These are phyloP conservation scores for Polydesmus complanatus DNA, from an alignment of 2,888 invertebrate genomes.

Conservation along the genomic window DNA sequence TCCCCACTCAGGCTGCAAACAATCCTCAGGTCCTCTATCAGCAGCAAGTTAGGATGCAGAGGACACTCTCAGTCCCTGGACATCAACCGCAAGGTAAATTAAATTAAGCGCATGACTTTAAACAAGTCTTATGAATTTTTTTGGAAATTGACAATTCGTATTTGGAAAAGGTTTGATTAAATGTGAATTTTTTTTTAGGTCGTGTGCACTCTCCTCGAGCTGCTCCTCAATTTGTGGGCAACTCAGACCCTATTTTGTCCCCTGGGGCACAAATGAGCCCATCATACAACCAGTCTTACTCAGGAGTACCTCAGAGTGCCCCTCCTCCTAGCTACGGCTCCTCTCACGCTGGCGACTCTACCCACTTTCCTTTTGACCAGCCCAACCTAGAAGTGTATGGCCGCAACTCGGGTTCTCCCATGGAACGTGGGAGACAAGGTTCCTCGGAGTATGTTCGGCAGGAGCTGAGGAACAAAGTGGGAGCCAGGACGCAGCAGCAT, in stretches of 20 bases:
- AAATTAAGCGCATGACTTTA: background rate
- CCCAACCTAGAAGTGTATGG: slow-evolving; percentile 11
- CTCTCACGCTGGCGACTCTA: slow-evolving; percentile 11
- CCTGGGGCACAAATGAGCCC: slow-evolving; percentile 23
- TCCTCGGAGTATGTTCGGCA: slow-evolving; percentile 76
- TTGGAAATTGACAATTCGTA: background rate
- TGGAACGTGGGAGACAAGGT: background rate
- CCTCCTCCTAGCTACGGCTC: slow-evolving; percentile 17
- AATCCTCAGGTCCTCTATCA: slow-evolving; percentile 26
- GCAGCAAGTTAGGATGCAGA: slow-evolving; percentile 44
- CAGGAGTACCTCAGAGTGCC: slow-evolving; percentile 12
- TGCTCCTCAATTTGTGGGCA: slow-evolving; percentile 15
- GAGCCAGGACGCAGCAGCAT: slow-evolving; percentile 52
- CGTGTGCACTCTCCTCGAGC: slow-evolving; percentile 24
- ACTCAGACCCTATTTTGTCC: slow-evolving; percentile 27
- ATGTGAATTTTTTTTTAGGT: slow-evolving; percentile 19
- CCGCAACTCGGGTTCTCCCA: background rate
- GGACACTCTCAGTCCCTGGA: slow-evolving; percentile 40
- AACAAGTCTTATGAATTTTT: background rate
- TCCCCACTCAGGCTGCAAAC: slow-evolving; percentile 9
- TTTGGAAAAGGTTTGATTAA: background rate
- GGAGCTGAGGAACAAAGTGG: slow-evolving; percentile 76
- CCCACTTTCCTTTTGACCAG: slow-evolving; percentile 19
- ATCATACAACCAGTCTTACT: slow-evolving; percentile 11
- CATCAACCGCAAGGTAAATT: slow-evolving; percentile 19